Conservation (phyloP, 2,113 vertebrate genomes). For the Heliornis fulica region DNA sequence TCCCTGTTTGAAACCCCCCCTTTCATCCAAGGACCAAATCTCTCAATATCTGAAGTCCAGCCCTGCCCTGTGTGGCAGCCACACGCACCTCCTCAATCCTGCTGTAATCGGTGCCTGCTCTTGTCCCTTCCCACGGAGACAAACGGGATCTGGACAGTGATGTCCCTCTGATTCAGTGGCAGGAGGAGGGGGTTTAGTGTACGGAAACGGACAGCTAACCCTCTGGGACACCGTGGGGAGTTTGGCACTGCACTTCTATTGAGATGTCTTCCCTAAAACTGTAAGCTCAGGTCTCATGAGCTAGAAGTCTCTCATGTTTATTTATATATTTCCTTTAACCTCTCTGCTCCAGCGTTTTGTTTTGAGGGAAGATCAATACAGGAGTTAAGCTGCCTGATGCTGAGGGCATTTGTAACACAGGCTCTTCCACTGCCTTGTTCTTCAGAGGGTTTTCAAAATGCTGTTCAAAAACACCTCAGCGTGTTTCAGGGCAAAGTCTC, state of each 20-base stretch:
- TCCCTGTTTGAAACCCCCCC: not conserved
- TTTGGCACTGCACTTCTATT: not conserved
- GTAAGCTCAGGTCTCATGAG: not conserved
- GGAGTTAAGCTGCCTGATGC: not conserved
- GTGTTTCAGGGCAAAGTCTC: not conserved
- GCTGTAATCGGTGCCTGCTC: not conserved
- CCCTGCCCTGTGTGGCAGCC: not conserved
- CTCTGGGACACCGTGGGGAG: not conserved
- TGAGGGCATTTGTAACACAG: not conserved
- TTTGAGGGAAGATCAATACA: conserved; percentile 6
- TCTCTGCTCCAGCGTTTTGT: not conserved
- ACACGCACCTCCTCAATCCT: not conserved
- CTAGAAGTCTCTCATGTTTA: not conserved
- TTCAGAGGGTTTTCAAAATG: not conserved
- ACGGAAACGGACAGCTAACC: not conserved
- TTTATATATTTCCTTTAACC: not conserved
- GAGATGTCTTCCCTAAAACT: not conserved
- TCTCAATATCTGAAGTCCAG: not conserved
- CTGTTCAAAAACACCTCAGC: not conserved
- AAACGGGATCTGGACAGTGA: not conserved
- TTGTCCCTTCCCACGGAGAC: not conserved
- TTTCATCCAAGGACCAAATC: not conserved
- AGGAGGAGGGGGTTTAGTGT: not conserved
- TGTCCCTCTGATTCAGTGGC: not conserved
- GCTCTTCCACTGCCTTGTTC: not conserved